Percentiles rank a stretch among this genome's conserved stretches.
phyloP scores from a whole-genome alignment of 2,888 invertebrate species.

The Acrocyrtus sp. region DNA sequence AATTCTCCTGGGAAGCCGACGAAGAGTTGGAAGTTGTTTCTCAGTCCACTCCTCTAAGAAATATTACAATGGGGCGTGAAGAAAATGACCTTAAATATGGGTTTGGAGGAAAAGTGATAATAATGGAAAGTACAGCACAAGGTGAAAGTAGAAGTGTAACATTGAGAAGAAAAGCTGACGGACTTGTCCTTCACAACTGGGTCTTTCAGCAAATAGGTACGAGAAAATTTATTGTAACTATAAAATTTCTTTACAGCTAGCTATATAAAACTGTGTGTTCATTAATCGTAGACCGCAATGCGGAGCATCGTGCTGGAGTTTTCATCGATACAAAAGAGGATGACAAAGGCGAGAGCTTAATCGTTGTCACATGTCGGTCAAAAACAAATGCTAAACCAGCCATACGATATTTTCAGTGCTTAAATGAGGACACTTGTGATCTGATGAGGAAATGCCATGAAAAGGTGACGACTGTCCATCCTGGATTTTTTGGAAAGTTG shows the following conservation, averaged over 20 bases:
- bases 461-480: slow-evolving; percentile 36
- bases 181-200: slow-evolving; percentile 35
- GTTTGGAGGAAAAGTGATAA: slow-evolving; percentile 25
- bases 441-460: slow-evolving; percentile 48
- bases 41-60: not conserved
- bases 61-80: slow-evolving; percentile 26
- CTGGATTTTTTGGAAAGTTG: too few species aligned
- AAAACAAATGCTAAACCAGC: slow-evolving; percentile 31
- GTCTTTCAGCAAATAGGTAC: slow-evolving; percentile 29
- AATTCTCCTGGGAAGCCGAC: slow-evolving; percentile 50
- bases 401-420: slow-evolving; percentile 45
- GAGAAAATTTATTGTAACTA: not conserved
- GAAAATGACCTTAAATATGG: slow-evolving; percentile 21
- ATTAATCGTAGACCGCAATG: slow-evolving; percentile 24
- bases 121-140: slow-evolving; percentile 25
- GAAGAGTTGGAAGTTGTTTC: slow-evolving; percentile 43
- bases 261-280: too few species aligned
- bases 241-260: not conserved
- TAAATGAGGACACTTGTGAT: slow-evolving; percentile 47
- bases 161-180: slow-evolving; percentile 31
- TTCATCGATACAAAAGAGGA: slow-evolving; percentile 30
- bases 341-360: slow-evolving; percentile 34
- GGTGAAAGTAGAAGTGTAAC: slow-evolving; percentile 27
- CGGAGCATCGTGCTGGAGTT: slow-evolving; percentile 37
- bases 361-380: slow-evolving; percentile 27